These are phyloP conservation scores for Tribolium castaneum DNA, from an alignment of 1,140 invertebrate species.

Conservation along the genomic window DNA sequence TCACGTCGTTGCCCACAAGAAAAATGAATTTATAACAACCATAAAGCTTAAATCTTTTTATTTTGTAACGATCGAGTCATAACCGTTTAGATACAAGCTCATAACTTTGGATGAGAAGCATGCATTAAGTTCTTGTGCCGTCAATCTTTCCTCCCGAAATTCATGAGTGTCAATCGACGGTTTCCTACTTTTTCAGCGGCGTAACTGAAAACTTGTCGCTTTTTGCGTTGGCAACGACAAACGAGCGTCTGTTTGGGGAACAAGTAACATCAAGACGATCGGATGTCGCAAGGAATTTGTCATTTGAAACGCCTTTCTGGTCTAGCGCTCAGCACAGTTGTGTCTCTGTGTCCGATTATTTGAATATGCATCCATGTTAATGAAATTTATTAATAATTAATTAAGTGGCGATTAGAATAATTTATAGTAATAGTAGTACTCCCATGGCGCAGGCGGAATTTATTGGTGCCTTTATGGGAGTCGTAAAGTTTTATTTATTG, in stretches of 20 bases:
- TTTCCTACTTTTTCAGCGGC: constrained; percentile 3
- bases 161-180: constrained; percentile 26
- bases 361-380: constrained; percentile 27
- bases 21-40: constrained; percentile 16
- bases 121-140: constrained; percentile 19
- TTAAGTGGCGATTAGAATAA: constrained; percentile 30
- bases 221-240: constrained; percentile 29
- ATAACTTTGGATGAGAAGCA: constrained; percentile 26
- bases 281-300: constrained; percentile 36
- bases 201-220: constrained; percentile 12
- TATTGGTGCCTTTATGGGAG: constrained; percentile 19
- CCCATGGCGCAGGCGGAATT: neutral
- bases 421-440: constrained; percentile 1
- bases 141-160: constrained; percentile 1
- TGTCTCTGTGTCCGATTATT: no score
- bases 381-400: constrained; percentile 29
- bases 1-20: neutral
- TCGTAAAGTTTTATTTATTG: constrained; percentile 34
- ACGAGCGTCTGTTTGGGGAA: constrained; percentile 34
- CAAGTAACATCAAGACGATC: constrained; percentile 35
- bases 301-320: constrained; percentile 37
- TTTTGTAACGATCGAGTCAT: constrained; percentile 35
- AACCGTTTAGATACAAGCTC: constrained; percentile 39
- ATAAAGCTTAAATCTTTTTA: constrained; percentile 37
- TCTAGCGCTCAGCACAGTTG: neutral